Evolutionary conservation across 2,797 vertebrate genomes (phyloP), one percentile per base, ranked within the genome.

Genomic region (Denticeps clupeoides): DNA sequence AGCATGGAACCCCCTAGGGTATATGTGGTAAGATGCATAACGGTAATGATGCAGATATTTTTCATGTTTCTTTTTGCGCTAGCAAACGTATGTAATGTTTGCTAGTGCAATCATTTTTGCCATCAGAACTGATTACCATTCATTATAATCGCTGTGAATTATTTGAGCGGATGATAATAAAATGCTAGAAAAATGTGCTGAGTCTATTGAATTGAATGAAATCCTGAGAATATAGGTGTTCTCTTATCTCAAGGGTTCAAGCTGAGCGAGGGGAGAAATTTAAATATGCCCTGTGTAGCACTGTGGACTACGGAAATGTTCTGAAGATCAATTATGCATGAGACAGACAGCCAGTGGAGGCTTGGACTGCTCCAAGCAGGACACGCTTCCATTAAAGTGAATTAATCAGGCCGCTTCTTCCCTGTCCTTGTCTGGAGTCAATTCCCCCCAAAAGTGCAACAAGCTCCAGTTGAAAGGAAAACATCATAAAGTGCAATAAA

Each of bases 401-500:
- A 48, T 52, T 47, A 45, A 29, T 51, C 32, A 35, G 49, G 55
- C 44, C 24, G 25, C 19, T 49, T 47, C n/a, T n/a, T n/a, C n/a
- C n/a, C n/a, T n/a, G n/a, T n/a, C n/a, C n/a, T 42, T 44, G 44
- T 29, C 13, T 31, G 45, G 55, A 44, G 51, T 19, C 38, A 10
- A 41, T 47, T 48, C 53, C 29, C n/a, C 18, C 21, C 41, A 24
- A 22, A 51, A 24, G 47, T 47, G 29, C 56, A 54, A 51, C 55
- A 58, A 10, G 25, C 42, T 40, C 50, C 32, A 64, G 59, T 47
- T 58, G 58, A 31, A 29, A 55, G 16, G 38, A 48, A 37, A 33
- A 33, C 31, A 33, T 28, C 23, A 11, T 47, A 24, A 23, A 31
- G 10, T 21, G 7, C 18, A 16, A 56, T 25, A 40, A 53, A 13